Percentiles rank a stretch among this genome's conserved stretches.
Evolutionary conservation across 2,113 vertebrate genomes (phyloP).

Genomic region (Shinisaurus crocodilurus): DNA sequence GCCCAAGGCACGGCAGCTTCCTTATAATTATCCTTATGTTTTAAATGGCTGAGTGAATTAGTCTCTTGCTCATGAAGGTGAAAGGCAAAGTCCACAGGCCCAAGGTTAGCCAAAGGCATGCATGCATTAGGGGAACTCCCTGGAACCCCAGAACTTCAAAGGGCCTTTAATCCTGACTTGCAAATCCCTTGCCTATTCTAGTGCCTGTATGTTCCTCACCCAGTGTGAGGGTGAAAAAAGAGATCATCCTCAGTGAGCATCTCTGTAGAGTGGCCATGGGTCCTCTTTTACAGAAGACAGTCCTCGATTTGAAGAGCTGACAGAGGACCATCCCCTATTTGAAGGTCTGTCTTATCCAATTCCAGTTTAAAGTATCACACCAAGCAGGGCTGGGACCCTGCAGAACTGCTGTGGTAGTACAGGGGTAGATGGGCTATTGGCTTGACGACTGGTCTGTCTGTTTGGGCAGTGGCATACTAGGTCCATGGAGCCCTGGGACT

Average conservation of each 20-base stretch:
- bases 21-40: conserved; percentile 28
- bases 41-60: conserved; percentile 44
- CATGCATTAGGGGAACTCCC: background rate
- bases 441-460: background rate
- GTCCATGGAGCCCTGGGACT: background rate
- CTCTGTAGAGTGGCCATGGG: background rate
- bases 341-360: no score
- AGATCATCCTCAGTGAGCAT: conserved; percentile 9
- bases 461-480: background rate
- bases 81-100: conserved; percentile 29
- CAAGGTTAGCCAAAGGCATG: conserved; percentile 10
- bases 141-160: background rate
- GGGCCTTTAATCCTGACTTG: conserved; percentile 2
- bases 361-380: no score
- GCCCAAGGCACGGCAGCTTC: conserved; percentile 21
- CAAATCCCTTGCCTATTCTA: background rate
- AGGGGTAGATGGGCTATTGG: background rate
- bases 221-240: background rate
- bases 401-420: background rate
- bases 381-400: no score
- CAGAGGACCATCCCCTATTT: no score
- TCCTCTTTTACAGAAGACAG: no score
- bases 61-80: background rate
- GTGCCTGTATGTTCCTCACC: background rate
- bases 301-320: no score